Conservation (phyloP, 2,797 vertebrate species). For the Streptopelia turtur region DNA sequence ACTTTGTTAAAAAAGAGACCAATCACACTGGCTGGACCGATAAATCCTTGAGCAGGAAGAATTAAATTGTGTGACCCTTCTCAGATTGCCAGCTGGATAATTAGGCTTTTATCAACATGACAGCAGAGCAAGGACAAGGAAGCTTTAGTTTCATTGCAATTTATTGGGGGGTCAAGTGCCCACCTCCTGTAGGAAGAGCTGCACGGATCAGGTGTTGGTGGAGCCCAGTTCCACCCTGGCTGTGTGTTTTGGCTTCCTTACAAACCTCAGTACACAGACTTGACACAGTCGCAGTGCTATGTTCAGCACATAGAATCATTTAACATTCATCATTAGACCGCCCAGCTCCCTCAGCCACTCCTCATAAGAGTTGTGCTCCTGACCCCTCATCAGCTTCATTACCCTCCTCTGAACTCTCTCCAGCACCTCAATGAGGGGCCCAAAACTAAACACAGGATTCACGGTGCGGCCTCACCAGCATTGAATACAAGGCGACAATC, state of each 20-base stretch:
- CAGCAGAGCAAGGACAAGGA: background rate
- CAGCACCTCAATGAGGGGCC: too few relatives aligned
- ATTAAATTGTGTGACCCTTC: background rate
- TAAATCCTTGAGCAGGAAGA: background rate
- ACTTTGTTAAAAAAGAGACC: background rate
- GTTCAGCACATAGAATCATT: background rate
- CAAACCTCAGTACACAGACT: background rate
- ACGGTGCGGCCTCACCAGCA: too few relatives aligned
- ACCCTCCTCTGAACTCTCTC: too few relatives aligned
- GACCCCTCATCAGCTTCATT: too few relatives aligned
- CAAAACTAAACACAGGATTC: too few relatives aligned
- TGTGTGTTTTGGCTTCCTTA: background rate
- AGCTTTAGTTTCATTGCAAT: background rate
- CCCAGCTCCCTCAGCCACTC: too few relatives aligned
- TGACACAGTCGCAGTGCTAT: background rate
- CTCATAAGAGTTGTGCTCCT: too few relatives aligned
- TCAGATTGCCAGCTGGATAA: background rate
- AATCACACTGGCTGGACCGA: background rate
- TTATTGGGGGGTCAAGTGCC: background rate
- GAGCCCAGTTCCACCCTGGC: background rate
- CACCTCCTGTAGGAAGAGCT: background rate
- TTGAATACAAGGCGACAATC: too few relatives aligned
- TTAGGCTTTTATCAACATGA: background rate
- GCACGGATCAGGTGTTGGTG: background rate
- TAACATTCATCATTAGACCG: too few relatives aligned